phyloP scores from a whole-genome alignment of 2,113 vertebrate genomes.

The Misgurnus mizolepis region DNA sequence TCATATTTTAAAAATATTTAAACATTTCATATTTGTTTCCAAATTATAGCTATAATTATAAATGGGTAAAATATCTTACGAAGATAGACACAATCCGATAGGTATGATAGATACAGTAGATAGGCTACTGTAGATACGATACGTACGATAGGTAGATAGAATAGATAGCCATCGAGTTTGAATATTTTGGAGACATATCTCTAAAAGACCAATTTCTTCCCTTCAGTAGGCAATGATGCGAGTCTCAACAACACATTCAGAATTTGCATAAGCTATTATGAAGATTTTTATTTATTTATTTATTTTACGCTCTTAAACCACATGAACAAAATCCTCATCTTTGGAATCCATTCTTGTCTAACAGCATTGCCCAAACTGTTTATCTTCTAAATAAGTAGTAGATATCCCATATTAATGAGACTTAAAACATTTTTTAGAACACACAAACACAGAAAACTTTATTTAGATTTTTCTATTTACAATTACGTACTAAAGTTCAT shows the following conservation, averaged over 20 bases:
- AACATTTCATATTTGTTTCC: too few species aligned
- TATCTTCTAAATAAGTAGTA: too few species aligned
- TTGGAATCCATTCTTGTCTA: too few species aligned
- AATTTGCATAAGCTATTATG: background rate
- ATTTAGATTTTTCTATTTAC: background rate
- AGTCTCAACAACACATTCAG: background rate
- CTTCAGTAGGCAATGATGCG: background rate
- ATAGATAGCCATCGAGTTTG: background rate
- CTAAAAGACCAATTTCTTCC: background rate
- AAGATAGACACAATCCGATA: too few species aligned
- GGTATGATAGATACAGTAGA: too few species aligned
- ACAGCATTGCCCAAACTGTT: too few species aligned
- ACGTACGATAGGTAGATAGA: too few species aligned
- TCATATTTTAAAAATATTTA: too few species aligned
- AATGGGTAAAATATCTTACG: too few species aligned
- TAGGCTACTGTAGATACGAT: too few species aligned
- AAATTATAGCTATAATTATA: too few species aligned
- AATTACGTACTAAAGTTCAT: background rate
- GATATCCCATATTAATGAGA: background rate
- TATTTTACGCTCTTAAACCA: background rate
- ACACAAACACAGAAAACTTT: background rate
- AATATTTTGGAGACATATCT: background rate
- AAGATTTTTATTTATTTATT: background rate
- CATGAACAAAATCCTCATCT: background rate
- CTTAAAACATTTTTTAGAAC: background rate